Percentiles rank a stretch among this genome's conserved stretches.
Conservation (phyloP, 2,113 vertebrate species). For the Myotis lucifugus region DNA sequence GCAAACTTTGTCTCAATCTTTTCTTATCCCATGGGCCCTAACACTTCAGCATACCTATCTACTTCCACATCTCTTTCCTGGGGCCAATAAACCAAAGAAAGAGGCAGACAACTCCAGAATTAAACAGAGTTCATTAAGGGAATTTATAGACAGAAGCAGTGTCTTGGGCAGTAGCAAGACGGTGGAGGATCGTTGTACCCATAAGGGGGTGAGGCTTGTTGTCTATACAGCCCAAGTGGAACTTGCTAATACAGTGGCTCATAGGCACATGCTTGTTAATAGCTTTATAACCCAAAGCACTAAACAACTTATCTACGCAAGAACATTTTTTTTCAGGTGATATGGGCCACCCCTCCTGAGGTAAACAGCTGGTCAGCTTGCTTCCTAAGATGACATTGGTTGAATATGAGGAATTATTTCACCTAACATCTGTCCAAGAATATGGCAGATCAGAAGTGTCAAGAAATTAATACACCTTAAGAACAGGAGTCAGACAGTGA, state of each 20-base stretch:
- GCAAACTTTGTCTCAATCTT: background rate
- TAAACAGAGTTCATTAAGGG: background rate
- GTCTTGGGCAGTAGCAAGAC: background rate
- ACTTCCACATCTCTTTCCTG: background rate
- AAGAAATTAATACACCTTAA: background rate
- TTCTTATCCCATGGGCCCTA: background rate
- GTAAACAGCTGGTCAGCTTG: background rate
- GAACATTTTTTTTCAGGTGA: background rate
- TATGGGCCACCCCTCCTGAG: background rate
- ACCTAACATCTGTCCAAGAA: background rate
- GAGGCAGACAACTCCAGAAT: background rate
- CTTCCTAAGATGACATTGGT: background rate
- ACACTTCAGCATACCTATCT: background rate
- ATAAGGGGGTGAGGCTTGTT: background rate
- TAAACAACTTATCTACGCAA: background rate
- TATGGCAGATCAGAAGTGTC: background rate
- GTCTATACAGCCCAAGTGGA: background rate
- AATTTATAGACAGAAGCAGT: background rate
- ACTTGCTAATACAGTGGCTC: background rate
- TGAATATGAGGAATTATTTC: background rate
- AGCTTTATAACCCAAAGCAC: background rate
- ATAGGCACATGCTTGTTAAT: background rate
- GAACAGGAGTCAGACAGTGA: background rate
- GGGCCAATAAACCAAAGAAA: background rate
- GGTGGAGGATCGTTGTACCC: background rate